A percentile compares a stretch with the other conserved stretches of the same genome.
These are phyloP conservation scores for Atherinosoma microstoma DNA, from an alignment of 2,797 vertebrate species.

Conservation along the genomic window DNA sequence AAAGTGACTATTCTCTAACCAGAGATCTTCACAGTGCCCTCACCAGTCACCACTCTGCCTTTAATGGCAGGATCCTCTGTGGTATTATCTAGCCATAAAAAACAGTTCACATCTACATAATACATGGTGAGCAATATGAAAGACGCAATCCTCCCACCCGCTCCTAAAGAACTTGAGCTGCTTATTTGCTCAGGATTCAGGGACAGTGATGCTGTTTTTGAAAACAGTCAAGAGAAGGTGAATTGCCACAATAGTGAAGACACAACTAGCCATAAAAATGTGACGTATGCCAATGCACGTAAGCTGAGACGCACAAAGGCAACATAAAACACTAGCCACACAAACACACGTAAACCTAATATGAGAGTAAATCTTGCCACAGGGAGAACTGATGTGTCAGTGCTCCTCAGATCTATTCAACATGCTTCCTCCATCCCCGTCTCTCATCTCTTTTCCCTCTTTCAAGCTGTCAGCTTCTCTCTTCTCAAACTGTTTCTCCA, in stretches of 20 bases:
- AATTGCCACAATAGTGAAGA: conserved; percentile 13
- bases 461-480: conserved; percentile 49
- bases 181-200: conserved; percentile 51
- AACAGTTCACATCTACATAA: conserved; percentile 69
- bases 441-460: conserved; percentile 38
- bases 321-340: conserved; percentile 45
- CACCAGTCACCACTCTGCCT: conserved; percentile 39
- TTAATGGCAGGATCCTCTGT: conserved; percentile 48
- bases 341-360: conserved; percentile 44
- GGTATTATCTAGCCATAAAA: conserved; percentile 55
- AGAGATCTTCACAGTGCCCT: conserved; percentile 26
- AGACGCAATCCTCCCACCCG: conserved; percentile 64
- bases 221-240: conserved; percentile 34
- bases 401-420: conserved; percentile 56
- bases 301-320: conserved; percentile 30
- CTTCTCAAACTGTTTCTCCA: conserved; percentile 43
- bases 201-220: conserved; percentile 29
- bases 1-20: conserved; percentile 21
- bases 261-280: conserved; percentile 10
- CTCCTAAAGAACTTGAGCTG: conserved; percentile 57
- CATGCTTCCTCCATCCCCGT: conserved; percentile 32
- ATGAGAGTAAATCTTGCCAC: conserved; percentile 58
- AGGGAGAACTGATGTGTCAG: conserved; percentile 64
- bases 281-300: conserved; percentile 21
- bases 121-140: conserved; percentile 65